These are phyloP conservation scores for Siderastrea radians DNA, from an alignment of 92 coral and sea anemone species.

Conservation along the genomic window DNA sequence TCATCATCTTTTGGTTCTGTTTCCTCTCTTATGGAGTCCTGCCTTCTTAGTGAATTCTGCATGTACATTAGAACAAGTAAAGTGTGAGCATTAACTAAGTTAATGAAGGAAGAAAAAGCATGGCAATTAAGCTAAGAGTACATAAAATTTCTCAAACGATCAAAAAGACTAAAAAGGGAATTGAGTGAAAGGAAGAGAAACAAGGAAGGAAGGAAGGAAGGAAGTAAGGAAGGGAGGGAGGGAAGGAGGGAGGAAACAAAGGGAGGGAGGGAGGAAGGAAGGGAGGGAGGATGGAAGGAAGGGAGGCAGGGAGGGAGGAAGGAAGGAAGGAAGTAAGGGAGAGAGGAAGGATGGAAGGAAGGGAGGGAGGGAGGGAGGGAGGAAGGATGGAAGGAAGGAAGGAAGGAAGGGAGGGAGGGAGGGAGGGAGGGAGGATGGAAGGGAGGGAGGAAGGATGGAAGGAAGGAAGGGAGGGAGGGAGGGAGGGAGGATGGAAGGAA, in stretches of 20 bases:
- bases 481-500: background rate
- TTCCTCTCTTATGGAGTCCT: constrained; percentile 30
- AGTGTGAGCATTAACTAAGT: background rate
- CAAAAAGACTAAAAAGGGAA: background rate
- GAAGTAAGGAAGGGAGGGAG: background rate
- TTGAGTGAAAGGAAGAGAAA: background rate
- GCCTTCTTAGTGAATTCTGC: constrained; percentile 2
- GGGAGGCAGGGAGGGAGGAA: background rate
- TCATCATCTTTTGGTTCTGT: background rate
- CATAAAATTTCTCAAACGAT: background rate
- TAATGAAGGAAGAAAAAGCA: no score
- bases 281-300: background rate
- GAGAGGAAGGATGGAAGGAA: background rate
- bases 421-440: background rate
- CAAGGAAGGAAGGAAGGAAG: background rate
- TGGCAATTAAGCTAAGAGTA: background rate
- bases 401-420: no score
- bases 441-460: background rate
- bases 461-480: background rate
- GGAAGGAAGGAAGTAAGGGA: background rate
- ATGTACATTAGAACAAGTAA: background rate
- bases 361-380: background rate
- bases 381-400: background rate
- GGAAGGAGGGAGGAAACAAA: background rate
- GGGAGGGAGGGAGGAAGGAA: background rate